These are phyloP conservation scores for Spodoptera exigua DNA, from an alignment of 2,888 invertebrate species.

Conservation along the genomic window DNA sequence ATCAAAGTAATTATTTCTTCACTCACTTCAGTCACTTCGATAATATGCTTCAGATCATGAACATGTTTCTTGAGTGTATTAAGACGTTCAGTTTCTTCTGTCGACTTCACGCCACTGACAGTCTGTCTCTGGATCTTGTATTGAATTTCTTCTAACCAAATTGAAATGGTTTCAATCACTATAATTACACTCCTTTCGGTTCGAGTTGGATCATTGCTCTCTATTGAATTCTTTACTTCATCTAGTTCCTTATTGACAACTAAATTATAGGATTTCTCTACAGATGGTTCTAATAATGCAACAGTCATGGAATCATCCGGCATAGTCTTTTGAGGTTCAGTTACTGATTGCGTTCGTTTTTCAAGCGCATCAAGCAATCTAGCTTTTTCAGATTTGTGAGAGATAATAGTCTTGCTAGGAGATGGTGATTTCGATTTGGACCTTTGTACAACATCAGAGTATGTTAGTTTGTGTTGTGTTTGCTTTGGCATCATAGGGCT, in stretches of 20 bases:
- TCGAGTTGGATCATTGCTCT: constrained; percentile 87
- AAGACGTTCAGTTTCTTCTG: constrained; percentile 74
- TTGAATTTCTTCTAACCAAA: constrained; percentile 95
- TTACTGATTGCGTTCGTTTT: constrained; percentile 77
- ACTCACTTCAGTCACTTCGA: constrained; percentile 91
- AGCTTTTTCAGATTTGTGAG: constrained; percentile 75
- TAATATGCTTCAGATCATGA: constrained; percentile 90
- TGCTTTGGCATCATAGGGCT: constrained; percentile 69
- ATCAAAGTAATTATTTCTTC: constrained; percentile 91
- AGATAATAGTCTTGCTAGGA: constrained; percentile 74
- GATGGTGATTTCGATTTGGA: constrained; percentile 87
- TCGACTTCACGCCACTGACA: constrained; percentile 64
- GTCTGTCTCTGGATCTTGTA: constrained; percentile 91
- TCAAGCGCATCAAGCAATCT: constrained; percentile 78
- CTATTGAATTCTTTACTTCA: constrained; percentile 89
- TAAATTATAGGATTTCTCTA: constrained; percentile 81
- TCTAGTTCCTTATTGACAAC: constrained; percentile 90
- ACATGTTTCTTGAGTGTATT: constrained; percentile 88
- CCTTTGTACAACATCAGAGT: constrained; percentile 86
- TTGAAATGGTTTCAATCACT: constrained; percentile 94
- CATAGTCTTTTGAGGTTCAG: constrained; percentile 67
- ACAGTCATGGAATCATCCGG: constrained; percentile 76
- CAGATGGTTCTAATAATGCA: constrained; percentile 78
- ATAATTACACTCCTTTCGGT: constrained; percentile 92
- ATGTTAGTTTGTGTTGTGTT: constrained; percentile 74